Evolutionary conservation across 2,113 vertebrate genomes (phyloP).

Genomic region (Gulo gulo): DNA sequence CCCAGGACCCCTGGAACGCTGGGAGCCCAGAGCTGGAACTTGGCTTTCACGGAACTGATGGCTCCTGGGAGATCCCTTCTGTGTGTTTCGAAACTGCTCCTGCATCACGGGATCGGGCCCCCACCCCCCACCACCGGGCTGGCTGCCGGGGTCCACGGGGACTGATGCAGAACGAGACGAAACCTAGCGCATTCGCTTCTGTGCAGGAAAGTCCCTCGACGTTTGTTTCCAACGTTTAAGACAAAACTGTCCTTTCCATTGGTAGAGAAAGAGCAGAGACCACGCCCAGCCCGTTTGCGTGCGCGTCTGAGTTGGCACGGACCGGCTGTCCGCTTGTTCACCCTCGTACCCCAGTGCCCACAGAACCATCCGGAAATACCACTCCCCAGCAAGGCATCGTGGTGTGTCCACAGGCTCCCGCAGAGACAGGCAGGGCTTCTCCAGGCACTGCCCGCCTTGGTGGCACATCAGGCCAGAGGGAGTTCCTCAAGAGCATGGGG

Average conservation of each 20-base stretch:
- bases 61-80: neutral
- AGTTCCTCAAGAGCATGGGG: neutral
- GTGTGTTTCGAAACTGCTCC: neutral
- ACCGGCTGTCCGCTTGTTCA: accelerated
- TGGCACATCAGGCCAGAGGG: accelerated
- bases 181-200: neutral
- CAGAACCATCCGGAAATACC: neutral
- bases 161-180: accelerated
- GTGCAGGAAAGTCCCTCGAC: neutral
- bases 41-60: neutral
- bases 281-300: neutral
- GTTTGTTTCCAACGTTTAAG: neutral
- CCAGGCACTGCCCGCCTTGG: accelerated
- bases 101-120: accelerated
- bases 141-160: accelerated
- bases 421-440: neutral
- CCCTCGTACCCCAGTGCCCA: neutral
- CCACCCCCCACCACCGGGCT: neutral
- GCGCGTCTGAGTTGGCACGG: accelerated
- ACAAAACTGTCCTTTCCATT: neutral
- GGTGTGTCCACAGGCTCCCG: accelerated
- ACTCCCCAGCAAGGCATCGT: accelerated
- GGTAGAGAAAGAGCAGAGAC: neutral
- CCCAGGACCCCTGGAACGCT: neutral
- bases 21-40: neutral